Base-by-base conservation (phyloP, 2,113 vertebrate genomes). In the Pelusios castaneus region DNA sequence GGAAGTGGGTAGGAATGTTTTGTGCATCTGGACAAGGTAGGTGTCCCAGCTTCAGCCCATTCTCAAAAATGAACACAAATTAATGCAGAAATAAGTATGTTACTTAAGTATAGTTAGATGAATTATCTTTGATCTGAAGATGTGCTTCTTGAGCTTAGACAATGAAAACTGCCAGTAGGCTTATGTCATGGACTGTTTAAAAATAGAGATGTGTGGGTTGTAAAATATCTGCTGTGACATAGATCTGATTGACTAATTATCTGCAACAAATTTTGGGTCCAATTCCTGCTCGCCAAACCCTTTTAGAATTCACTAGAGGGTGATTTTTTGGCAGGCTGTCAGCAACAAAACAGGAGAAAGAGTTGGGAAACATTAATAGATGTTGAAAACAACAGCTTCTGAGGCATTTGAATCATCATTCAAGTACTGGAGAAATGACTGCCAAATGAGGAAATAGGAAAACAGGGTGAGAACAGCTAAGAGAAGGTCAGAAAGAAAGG, bases 301-400 rank as follows among this genome's bases (percentile, higher is more conserved):
- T 96, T 97, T 96, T 93, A 97, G 83, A 98, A 98, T 95, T 96
- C 96, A 97, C 91, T 70, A 90, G 95, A 97, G 97, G 93, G 87
- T 95, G 89, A 97, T 95, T 97, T 67, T 70, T 97, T 98, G 97
- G 97, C 97, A 98, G 94, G 73, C 85, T 97, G 96, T 97, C 96
- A 98, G 90, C 58, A 93, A 79, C 43, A 96, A 97, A 97, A 97
- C 80, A 95, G 80, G 93, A 93, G 94, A 97, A 97, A 89, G 89
- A 96, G 84, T 97, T 94, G 56, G 81, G 90, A 98, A 98, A 98
- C 88, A 96, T 97, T 97, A 97, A 97, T 97, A 97, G 96, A 97
- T 95, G 88, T 96, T 95, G 95, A 97, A 98, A 98, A 97, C 88
- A 96, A 90, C 91, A 92, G 88, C 85, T 96, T 97, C 91, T 91